Conservation (phyloP, 2,797 vertebrate genomes). For the Platyrinchus mystaceus region DNA sequence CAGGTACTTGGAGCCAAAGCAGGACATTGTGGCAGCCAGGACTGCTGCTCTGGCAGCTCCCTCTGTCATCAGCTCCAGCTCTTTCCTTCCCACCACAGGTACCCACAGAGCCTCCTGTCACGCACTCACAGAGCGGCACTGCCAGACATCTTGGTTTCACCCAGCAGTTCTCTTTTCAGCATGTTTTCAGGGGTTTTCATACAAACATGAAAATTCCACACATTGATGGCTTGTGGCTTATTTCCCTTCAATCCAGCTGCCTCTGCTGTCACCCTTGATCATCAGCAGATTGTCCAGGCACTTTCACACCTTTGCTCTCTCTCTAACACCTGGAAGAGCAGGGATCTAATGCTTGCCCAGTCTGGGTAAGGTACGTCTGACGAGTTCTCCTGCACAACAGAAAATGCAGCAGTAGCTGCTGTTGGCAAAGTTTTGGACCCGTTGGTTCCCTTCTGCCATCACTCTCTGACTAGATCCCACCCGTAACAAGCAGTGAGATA, state of each 20-base stretch:
- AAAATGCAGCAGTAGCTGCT: background rate
- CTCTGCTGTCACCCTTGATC: background rate
- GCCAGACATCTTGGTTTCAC: background rate
- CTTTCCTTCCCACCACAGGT: background rate
- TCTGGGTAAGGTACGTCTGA: background rate
- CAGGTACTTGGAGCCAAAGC: background rate
- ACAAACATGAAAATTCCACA: background rate
- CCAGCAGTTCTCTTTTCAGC: background rate
- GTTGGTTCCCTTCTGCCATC: background rate
- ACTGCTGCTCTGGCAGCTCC: background rate
- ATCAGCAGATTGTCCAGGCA: background rate
- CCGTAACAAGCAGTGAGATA: background rate
- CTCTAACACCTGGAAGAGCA: background rate
- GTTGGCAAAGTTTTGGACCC: background rate
- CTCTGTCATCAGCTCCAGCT: background rate
- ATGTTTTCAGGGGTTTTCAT: background rate
- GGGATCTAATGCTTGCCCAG: background rate
- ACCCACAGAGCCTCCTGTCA: background rate
- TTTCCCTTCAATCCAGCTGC: rapidly evolving
- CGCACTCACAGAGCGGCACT: rapidly evolving
- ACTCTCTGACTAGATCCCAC: background rate
- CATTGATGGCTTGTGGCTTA: background rate
- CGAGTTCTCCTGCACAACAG: background rate
- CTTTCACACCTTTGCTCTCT: background rate
- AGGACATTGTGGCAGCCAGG: background rate